phyloP scores from a whole-genome alignment of 2,113 vertebrate genomes.

The Burhinus bistriatus region DNA sequence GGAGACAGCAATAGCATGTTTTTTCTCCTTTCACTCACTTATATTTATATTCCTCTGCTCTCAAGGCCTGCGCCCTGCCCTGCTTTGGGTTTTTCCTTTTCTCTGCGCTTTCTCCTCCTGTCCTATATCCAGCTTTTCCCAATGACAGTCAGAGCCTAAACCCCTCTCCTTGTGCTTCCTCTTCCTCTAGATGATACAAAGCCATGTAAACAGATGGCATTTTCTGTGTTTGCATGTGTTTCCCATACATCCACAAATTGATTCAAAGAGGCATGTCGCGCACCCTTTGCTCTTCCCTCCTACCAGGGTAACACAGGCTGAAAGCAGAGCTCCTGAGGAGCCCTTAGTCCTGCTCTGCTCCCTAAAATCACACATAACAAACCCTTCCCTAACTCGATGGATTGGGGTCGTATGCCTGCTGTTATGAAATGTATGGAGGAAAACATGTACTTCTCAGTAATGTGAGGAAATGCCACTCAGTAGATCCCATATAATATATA shows the following conservation, averaged over 20 bases:
- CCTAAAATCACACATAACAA: background rate
- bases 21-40: background rate
- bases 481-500: background rate
- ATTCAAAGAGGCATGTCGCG: background rate
- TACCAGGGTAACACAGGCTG: background rate
- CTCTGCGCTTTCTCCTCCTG: background rate
- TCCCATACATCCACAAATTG: background rate
- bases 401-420: background rate
- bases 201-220: background rate
- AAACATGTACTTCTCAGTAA: background rate
- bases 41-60: background rate
- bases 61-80: background rate
- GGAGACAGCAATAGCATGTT: rapidly evolving
- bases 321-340: background rate
- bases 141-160: background rate
- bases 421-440: background rate
- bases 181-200: background rate
- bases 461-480: background rate
- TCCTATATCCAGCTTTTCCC: background rate
- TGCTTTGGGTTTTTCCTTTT: background rate
- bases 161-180: background rate
- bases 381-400: background rate
- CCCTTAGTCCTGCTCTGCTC: background rate
- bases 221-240: background rate
- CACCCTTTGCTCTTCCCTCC: background rate